Evolutionary conservation across 2,888 invertebrate genomes (phyloP), one percentile per base, ranked within the genome.

Genomic region (Hypercompe scribonia): DNA sequence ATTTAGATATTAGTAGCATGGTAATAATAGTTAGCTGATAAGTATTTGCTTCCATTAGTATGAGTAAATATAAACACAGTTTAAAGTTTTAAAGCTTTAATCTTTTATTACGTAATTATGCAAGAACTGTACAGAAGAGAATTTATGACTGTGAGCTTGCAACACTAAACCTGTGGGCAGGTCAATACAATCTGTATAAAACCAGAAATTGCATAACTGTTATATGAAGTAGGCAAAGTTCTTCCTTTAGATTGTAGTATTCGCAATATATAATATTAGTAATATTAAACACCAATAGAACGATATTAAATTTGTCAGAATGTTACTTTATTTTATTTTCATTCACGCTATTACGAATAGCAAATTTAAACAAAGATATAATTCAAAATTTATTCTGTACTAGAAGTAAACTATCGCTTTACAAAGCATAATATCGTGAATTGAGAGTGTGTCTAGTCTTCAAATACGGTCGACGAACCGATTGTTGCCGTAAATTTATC

Each of bases 401-500:
- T 61, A 61, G 7, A 61, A 31, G 15, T 66, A 42, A 42, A 66
- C 42, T 66, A 42, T 11, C 31, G 42, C 21, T 46, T 66, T 31
- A 4, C 24, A 31, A 46, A 24, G 10, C 31, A 61, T 66, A 61
- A 61, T 61, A 42, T 21, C 24, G 0, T 11, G 33, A 65, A 61
- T 61, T 34, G 21, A 67, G 33, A 66, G 42, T 71, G 39, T 61
- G 58, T 66, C 66, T 71, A 34, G 70, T 66, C 28, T 36, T 15
- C 42, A 24, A 67, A 68, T 68, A 68, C 46, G 76, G 73, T 76
- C 83, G 74, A 68, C 68, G 66, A 68, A 77, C 81, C 73, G 71
- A 73, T 78, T 73, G 74, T 73, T 71, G 61, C 64, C 65, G 58
- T 68, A 76, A 73, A 83, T 81, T 67, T 76, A 69, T 70, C 66